These are phyloP conservation scores for Suricata suricatta DNA, from an alignment of 2,113 vertebrate species.

Conservation along the genomic window DNA sequence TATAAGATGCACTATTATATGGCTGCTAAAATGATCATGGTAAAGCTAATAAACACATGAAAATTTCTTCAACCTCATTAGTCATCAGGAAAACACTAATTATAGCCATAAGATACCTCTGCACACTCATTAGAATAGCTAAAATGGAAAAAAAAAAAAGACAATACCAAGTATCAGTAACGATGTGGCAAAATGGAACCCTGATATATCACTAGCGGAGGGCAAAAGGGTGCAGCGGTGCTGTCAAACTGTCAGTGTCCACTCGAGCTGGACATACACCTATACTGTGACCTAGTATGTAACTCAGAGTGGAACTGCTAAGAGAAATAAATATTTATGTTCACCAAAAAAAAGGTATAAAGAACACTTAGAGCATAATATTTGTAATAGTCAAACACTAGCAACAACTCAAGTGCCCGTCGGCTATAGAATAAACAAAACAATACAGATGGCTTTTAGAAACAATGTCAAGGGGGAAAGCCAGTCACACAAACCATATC, in stretches of 20 bases:
- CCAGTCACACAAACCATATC: rapidly evolving
- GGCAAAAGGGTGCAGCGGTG: rapidly evolving
- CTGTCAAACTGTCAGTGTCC: not conserved
- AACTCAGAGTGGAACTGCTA: not conserved
- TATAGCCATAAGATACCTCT: not conserved
- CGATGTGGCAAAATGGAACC: not conserved
- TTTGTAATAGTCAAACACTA: not conserved
- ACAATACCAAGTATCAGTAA: not conserved
- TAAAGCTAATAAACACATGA: not conserved
- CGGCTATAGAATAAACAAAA: not conserved
- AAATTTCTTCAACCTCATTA: not conserved
- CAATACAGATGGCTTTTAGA: not conserved
- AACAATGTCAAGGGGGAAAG: not conserved
- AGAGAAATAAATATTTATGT: not conserved
- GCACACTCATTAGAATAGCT: not conserved
- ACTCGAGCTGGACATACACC: not conserved
- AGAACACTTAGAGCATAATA: not conserved
- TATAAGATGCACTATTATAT: not conserved
- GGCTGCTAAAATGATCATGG: not conserved
- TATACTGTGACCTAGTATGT: rapidly evolving
- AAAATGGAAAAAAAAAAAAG: not conserved
- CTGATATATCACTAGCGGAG: rapidly evolving
- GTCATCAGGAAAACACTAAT: not conserved
- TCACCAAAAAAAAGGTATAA: no score
- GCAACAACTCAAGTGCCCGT: not conserved